Evolutionary conservation across 1,140 invertebrate genomes (phyloP), one percentile per base, ranked within the genome.

Genomic region (Zaprionus capensis): DNA sequence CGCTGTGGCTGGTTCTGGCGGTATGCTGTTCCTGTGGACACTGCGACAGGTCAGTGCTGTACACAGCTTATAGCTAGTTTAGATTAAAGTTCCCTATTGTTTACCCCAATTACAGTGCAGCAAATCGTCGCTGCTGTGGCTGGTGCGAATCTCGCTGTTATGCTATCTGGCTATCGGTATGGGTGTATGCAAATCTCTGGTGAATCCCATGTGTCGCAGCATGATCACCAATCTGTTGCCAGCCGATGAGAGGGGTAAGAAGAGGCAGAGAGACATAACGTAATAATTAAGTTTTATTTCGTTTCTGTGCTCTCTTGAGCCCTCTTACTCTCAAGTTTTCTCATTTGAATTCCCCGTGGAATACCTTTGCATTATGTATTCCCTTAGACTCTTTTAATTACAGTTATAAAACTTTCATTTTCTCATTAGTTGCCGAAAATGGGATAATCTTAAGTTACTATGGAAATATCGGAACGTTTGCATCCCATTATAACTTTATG

Each of bases 141-240:
- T 92, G 28, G 86, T 85, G 4, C 38, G 91, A 17, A 67, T 91
- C n/a, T 91, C 90, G 12, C 73, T 92, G 5, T 28, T 92, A n/a
- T n/a, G n/a, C 93, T 96, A 96, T 92, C 46, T 92, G 58, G 84
- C 91, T 12, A 83, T 92, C 63, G 81, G 81, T 15, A 55, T 96
- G 65, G 94, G 94, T 31, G 75, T 94, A 15, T 94, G 96, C 65
- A 92, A 93, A 71, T 94, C 93, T 0, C 87, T 95, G 24, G 93
- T 94, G 24, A 93, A 94, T 71, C 95, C 96, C 22, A 93, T 95
- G 76, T 94, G 95, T 44, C 93, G 96, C 65, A 94, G 95, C 1
- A 91, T 95, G 59, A 85, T 96, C n/a, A 95, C 95, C 1, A 96
- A 96, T 85, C 93, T 95, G 11, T 91, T 96, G 28, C 94, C 94